Base-by-base conservation (phyloP, 2,888 invertebrate genomes). In the Esperia sulphurella region DNA sequence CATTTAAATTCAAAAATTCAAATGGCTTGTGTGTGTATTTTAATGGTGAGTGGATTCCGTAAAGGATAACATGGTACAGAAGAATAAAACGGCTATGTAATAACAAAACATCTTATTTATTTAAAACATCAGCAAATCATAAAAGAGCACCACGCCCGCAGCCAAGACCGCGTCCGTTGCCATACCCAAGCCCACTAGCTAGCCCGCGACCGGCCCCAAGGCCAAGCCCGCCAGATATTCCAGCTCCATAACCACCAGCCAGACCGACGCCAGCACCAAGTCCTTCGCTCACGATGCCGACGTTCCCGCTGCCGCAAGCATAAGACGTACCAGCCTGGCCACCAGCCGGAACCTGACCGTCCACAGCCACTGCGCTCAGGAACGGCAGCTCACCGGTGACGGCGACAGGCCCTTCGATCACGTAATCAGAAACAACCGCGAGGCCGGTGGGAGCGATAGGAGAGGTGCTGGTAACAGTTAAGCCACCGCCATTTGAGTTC, bases 301-400 rank as follows among this genome's bases (percentile, higher is more conserved):
- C 61, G 7, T 59, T 57, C 0, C 71, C 72, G 35, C 64, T 61
- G 0, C 75, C 75, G 40, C 73, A 71, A 3, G 67, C 61, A 45
- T 75, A 72, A 0, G 60, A 49, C 3, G 72, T 61, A 0, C 57
- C 57, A n/a, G 70, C 72, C 35, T 61, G 53, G 0, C 77, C 75
- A 12, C 57, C 62, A 1, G 70, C 64, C 1, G 71, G 65, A 6
- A 75, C 40, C 9, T 55, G 55, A 6, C 75, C 72, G 41, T 75
- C 67, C 12, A 78, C 42, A 3, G 51, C 69, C 0, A 73, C 68
- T 9, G 71, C 57, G 2, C 72, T 68, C 0, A 72, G 47, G 58
- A 75, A 72, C 3, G 72, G 76, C 14, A 77, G 51, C 43, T 70
- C 63, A 45, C 77, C 77, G 35, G 58, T 57, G 0, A 71, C 67